Evolutionary conservation across 2,888 invertebrate genomes (phyloP).

Genomic region (Meta bourneti): DNA sequence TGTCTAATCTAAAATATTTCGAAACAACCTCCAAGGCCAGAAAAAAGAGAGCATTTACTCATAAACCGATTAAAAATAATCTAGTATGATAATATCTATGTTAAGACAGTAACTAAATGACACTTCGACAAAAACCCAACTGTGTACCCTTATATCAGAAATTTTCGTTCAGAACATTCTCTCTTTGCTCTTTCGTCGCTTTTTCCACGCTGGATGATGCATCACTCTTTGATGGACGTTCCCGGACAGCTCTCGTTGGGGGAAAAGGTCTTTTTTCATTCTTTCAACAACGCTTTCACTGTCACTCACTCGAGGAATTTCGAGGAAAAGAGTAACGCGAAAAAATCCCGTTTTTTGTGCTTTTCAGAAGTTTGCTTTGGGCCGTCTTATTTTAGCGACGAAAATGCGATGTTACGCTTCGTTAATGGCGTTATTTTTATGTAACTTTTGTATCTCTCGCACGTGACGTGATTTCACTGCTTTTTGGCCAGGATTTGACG

Average conservation of each 20-base stretch:
- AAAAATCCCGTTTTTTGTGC: neutral
- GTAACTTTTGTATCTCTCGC: neutral
- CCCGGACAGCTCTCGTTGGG: neutral
- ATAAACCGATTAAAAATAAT: no score
- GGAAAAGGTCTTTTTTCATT: slow-evolving; percentile 36
- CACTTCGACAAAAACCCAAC: neutral
- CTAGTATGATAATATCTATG: neutral
- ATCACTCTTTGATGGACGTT: slow-evolving; percentile 29
- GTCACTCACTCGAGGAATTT: slow-evolving; percentile 17
- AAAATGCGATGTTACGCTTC: neutral
- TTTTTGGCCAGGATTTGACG: neutral
- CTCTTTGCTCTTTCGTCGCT: slow-evolving; percentile 15
- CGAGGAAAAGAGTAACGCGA: neutral
- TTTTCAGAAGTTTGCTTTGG: neutral
- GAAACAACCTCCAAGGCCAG: no score
- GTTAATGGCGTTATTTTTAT: neutral
- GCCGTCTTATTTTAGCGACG: neutral
- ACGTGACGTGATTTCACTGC: neutral
- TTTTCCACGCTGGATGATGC: slow-evolving; percentile 19
- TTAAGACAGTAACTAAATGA: neutral
- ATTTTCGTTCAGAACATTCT: slow-evolving; percentile 9
- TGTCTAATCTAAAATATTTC: no score
- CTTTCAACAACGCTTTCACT: slow-evolving; percentile 21
- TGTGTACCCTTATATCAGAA: neutral
- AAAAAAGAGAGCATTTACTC: no score